Conservation (phyloP, 2,888 invertebrate genomes). For the Pemphredon lugubris region DNA sequence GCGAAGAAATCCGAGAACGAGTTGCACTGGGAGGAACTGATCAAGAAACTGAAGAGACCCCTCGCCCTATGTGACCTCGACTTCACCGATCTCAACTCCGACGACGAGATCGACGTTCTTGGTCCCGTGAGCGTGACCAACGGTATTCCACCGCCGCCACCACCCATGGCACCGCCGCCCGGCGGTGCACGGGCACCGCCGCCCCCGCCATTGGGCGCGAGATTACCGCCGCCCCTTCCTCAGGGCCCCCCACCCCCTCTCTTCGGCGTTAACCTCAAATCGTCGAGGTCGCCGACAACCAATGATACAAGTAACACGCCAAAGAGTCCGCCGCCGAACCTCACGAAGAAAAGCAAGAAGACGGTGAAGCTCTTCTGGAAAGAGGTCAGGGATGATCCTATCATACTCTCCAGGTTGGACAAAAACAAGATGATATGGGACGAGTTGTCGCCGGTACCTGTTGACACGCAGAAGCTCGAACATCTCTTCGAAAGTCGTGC, state of each 20-base stretch:
- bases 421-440: conserved; percentile 91
- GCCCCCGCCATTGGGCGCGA: conserved; percentile 81
- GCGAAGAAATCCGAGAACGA: conserved; percentile 96
- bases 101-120: conserved; percentile 92
- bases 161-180: conserved; percentile 86
- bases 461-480: conserved; percentile 96
- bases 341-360: conserved; percentile 93
- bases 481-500: conserved; percentile 98
- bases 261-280: conserved; percentile 78
- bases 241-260: conserved; percentile 78
- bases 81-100: conserved; percentile 95
- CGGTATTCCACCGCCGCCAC: conserved; percentile 90
- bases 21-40: conserved; percentile 96
- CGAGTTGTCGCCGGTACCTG: conserved; percentile 90
- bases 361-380: conserved; percentile 99
- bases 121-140: conserved; percentile 86
- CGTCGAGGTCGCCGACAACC: conserved; percentile 56
- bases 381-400: conserved; percentile 92
- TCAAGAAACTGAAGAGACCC: conserved; percentile 88
- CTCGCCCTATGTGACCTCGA: conserved; percentile 96
- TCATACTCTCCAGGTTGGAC: conserved; percentile 84
- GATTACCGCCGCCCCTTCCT: conserved; percentile 81
- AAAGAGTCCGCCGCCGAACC: conserved; percentile 74
- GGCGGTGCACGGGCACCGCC: conserved; percentile 81
- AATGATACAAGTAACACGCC: conserved; percentile 65